Evolutionary conservation across 1,140 invertebrate species (phyloP), one percentile per base, ranked within the genome.

Genomic region (Chrysopa pallens): DNA sequence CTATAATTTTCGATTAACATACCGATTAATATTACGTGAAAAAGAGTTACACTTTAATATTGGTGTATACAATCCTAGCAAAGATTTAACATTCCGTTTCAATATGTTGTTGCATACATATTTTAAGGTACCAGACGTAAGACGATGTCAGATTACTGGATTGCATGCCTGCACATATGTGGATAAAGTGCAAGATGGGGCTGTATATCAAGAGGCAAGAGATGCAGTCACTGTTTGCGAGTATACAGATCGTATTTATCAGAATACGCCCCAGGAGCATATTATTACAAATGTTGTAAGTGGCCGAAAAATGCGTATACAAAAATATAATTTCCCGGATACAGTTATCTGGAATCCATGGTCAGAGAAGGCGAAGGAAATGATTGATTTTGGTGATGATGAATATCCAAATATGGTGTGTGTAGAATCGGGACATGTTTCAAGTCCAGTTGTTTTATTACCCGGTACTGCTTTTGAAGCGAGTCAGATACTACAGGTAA

Each of bases 331-430:
- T 67, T 87, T 93, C 59, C 86, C 87, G 1, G 88, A 92, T 56
- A 92, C 86, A 42, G 77, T 95, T 47, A 74, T 96, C 39, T 96
- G 91, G 92, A 95, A 96, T 72, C 92, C 92, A 4, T 95, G 91
- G 90, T 68, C 81, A 38, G 86, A 93, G 48, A 82, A 86, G 54
- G 88, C 88, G 14, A 83, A 87, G 50, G 84, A 88, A 56, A 90
- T 93, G 63, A 70, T 76, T 1, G 91, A 96, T 64, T 91, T 96
- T 62, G 90, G 87, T 13, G 87, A 94, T 63, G 87, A 93, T 52
- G 90, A 94, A 62, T 93, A 88, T 66, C 83, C 83, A 8, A 89
- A 88, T 57, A 93, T 94, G 88, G 72, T 94, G 45, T 96, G 91
- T 66, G 87, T 96, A 17, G 90, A 95, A 61, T 80, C 87, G 42